These are phyloP conservation scores for Drosophila lacteicornis DNA, from an alignment of 1,140 invertebrate genomes.

Conservation along the genomic window DNA sequence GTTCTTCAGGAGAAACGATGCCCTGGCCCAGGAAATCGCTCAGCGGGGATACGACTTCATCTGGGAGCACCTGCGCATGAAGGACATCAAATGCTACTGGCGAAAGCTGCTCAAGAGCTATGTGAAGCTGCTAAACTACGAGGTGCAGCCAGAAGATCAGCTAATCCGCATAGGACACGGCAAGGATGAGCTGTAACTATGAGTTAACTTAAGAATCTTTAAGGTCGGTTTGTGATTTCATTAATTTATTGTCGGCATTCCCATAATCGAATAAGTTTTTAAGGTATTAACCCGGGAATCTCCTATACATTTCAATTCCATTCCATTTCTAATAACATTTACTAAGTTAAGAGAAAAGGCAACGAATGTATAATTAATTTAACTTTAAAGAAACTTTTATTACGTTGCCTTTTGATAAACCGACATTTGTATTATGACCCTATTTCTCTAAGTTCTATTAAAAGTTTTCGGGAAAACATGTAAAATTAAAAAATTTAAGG, in stretches of 20 bases:
- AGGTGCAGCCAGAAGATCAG: conserved; percentile 86
- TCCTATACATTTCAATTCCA: neutral
- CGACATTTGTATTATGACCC: conserved; percentile 16
- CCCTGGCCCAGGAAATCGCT: conserved; percentile 92
- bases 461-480: conserved; percentile 16
- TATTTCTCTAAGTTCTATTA: neutral
- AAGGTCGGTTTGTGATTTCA: neutral
- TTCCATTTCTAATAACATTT: neutral
- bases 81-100: conserved; percentile 96
- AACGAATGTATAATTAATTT: neutral
- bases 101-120: conserved; percentile 91
- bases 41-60: conserved; percentile 92
- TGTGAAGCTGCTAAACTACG: conserved; percentile 90
- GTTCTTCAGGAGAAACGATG: conserved; percentile 92
- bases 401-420: neutral
- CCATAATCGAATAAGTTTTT: neutral
- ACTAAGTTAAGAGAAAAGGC: neutral
- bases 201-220: neutral
- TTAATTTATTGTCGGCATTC: neutral
- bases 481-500: conserved; percentile 1
- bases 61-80: conserved; percentile 92
- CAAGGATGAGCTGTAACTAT: conserved; percentile 58
- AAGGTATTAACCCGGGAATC: neutral
- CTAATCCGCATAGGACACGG: conserved; percentile 83
- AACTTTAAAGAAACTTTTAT: neutral